phyloP scores from a whole-genome alignment of 2,797 vertebrate genomes.

The Arnoldichthys spilopterus region DNA sequence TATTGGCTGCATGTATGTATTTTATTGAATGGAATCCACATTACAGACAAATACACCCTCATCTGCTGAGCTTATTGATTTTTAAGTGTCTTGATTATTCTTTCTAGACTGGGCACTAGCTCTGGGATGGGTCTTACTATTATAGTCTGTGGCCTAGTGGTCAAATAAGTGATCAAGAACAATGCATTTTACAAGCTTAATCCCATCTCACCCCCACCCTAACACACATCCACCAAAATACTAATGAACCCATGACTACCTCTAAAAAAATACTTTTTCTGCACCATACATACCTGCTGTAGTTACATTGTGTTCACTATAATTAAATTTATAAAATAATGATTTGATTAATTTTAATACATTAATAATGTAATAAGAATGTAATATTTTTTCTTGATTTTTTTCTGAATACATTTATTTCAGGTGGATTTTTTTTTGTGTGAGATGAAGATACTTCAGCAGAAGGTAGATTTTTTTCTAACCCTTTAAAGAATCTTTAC shows the following conservation, averaged over 20 bases:
- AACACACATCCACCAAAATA: not conserved
- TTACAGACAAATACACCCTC: conserved; percentile 30
- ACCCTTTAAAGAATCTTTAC: no score
- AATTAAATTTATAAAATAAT: no score
- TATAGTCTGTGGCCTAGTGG: conserved; percentile 36
- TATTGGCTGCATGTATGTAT: conserved; percentile 42
- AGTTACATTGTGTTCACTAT: no score
- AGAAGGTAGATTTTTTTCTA: no score
- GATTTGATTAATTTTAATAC: no score
- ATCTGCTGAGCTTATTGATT: conserved; percentile 48
- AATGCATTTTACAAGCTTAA: conserved; percentile 30
- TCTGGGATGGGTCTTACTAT: conserved; percentile 17
- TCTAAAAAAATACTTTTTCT: not conserved
- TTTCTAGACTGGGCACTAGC: conserved; percentile 43
- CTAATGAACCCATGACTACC: not conserved
- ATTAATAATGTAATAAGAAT: no score
- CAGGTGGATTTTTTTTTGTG: no score
- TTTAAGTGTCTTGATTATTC: conserved; percentile 53
- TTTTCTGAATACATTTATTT: no score
- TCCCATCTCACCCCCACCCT: not conserved
- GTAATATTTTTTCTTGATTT: no score
- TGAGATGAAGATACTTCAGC: no score
- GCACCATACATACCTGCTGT: no score
- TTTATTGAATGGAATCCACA: conserved; percentile 54
- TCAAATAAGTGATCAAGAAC: conserved; percentile 37